These are phyloP conservation scores for Pipa parva DNA, from an alignment of 2,113 vertebrate genomes.

Conservation along the genomic window DNA sequence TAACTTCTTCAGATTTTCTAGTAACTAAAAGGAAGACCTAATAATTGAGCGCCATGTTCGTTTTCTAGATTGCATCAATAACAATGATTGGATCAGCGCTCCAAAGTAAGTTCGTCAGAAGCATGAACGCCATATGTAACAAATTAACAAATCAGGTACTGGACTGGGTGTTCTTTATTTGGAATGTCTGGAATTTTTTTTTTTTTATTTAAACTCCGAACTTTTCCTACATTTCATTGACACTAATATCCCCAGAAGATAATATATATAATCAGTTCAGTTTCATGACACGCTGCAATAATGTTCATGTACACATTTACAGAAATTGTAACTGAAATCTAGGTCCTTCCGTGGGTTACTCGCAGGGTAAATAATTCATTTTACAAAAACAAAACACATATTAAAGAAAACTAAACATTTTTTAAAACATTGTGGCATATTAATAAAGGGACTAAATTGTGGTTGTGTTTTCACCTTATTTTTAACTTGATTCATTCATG, in stretches of 20 bases:
- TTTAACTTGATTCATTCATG: too few relatives aligned
- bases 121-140: not conserved
- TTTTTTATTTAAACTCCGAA: not conserved
- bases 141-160: not conserved
- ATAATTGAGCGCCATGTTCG: not conserved
- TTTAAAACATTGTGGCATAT: too few relatives aligned
- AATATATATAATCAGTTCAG: not conserved
- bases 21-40: not conserved
- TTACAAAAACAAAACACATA: not conserved
- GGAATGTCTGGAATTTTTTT: not conserved
- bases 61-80: not conserved
- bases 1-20: not conserved
- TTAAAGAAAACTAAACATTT: too few relatives aligned
- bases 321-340: not conserved
- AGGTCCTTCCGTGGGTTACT: too few relatives aligned
- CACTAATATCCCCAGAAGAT: not conserved
- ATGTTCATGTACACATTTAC: not conserved
- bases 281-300: not conserved
- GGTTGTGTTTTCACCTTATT: too few relatives aligned
- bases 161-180: too few relatives aligned
- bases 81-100: not conserved
- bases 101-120: not conserved
- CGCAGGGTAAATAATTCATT: too few relatives aligned
- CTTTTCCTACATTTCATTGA: not conserved
- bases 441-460: too few relatives aligned